A percentile compares a stretch with the other conserved stretches of the same genome.
These are phyloP conservation scores for Helarctos malayanus DNA, from an alignment of 2,797 vertebrate genomes.

Conservation along the genomic window DNA sequence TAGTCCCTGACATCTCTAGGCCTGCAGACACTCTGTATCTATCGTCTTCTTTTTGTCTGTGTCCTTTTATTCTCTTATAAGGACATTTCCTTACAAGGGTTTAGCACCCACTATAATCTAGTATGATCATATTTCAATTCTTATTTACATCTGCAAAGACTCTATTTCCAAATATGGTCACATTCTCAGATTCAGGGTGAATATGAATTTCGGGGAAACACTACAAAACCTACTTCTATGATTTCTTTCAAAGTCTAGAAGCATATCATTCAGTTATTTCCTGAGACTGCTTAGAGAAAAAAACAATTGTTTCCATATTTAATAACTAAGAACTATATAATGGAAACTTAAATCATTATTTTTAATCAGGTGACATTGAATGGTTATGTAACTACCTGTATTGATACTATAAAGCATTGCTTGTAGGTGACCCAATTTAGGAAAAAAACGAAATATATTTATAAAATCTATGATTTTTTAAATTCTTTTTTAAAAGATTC, in stretches of 20 bases:
- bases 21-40: neutral
- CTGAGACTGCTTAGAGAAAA: neutral
- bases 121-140: neutral
- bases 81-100: neutral
- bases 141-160: neutral
- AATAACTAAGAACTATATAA: neutral
- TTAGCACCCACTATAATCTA: neutral
- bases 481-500: neutral
- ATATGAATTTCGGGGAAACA: neutral
- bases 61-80: neutral
- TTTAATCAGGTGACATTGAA: slow-evolving; percentile 1
- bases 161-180: neutral
- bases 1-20: neutral
- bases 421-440: neutral
- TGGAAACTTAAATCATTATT: neutral
- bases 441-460: neutral
- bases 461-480: neutral
- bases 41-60: neutral
- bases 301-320: neutral
- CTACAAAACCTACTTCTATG: neutral
- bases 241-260: neutral
- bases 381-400: neutral
- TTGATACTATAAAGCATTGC: neutral
- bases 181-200: neutral
- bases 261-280: neutral